Percentiles rank a stretch among this genome's conserved stretches.
Conservation (phyloP, 64 coral and sea anemone genomes). For the Porites australiensis region DNA sequence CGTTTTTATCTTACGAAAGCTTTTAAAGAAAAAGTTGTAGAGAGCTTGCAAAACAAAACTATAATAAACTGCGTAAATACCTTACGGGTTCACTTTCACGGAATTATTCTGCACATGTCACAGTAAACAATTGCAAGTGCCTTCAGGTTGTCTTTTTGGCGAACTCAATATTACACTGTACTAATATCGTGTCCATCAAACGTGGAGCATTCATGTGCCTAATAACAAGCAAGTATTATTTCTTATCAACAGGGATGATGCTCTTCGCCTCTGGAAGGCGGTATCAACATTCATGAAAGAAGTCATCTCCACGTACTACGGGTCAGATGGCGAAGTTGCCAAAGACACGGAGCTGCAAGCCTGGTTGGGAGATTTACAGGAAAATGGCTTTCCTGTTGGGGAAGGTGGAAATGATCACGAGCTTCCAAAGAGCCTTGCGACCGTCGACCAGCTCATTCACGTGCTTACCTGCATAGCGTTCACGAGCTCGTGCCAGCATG, state of each 20-base stretch:
- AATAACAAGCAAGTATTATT: no score
- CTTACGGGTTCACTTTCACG: no score
- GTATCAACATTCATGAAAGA: background rate
- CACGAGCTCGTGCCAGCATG: slow-evolving; percentile 85
- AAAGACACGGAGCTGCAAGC: slow-evolving; percentile 29
- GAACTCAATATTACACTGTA: no score
- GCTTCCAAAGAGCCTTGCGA: slow-evolving; percentile 47
- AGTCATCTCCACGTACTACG: background rate
- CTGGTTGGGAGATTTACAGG: slow-evolving; percentile 76
- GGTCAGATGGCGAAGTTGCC: slow-evolving; percentile 25
- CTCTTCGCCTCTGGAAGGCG: background rate
- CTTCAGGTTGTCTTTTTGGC: no score
- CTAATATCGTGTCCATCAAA: no score
- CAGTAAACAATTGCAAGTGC: no score
- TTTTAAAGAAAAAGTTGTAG: no score
- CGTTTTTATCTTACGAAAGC: no score
- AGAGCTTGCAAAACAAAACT: no score
- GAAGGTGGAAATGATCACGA: slow-evolving; percentile 70
- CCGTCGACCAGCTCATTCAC: slow-evolving; percentile 71
- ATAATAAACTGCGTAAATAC: no score
- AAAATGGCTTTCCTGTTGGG: slow-evolving; percentile 63
- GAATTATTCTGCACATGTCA: no score
- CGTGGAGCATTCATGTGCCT: no score
- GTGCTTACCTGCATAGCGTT: slow-evolving; percentile 77
- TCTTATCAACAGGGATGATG: background rate